Evolutionary conservation across 2,113 vertebrate species (phyloP), one percentile per base, ranked within the genome.

Genomic region (Thamnophis sirtalis): DNA sequence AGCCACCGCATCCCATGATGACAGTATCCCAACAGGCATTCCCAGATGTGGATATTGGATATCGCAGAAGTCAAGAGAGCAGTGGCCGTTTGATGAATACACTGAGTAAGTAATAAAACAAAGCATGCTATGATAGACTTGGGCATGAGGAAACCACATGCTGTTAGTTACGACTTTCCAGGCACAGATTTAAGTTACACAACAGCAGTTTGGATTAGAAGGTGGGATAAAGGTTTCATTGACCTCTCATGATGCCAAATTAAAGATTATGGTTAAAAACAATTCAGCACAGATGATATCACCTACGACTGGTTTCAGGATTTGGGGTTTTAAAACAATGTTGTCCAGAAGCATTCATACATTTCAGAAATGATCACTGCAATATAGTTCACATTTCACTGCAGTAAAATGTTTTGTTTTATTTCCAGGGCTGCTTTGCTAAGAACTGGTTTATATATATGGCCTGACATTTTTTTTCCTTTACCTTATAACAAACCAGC

Each of bases 21-120:
- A 91, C 97, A 87, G 89, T 94, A 73, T 84, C 97, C 93, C 96
- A 98, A 93, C 97, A 97, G 96, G 97, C 97, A 97, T 51, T 94
- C 97, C 94, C 96, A 97, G 96, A 97, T 92, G 88, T 88, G 89
- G 96, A 97, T 93, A 89, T 91, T 88, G 73, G 95, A 95, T 97
- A 95, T 96, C 96, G 96, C 90, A 97, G 96, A 93, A 95, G 96
- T 89, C 98, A 98, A 91, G 98, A 99, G 93, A 96, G 95, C 60
- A 96, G 96, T 88, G 97, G 96, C 90, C 97, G 97, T 94, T 96
- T 98, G 96, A 99, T 99, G 96, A 99, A 97, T 98, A 99, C 99
- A 49, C 98, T 99, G 95, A 98, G 99, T 99, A 96, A 98, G 99
- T 98, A 96, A 95, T 54, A 93, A 94, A 91, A 91, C 89, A 84